These are phyloP conservation scores for Lepisosteus osseus DNA, from an alignment of 2,113 vertebrate genomes.

Conservation along the genomic window DNA sequence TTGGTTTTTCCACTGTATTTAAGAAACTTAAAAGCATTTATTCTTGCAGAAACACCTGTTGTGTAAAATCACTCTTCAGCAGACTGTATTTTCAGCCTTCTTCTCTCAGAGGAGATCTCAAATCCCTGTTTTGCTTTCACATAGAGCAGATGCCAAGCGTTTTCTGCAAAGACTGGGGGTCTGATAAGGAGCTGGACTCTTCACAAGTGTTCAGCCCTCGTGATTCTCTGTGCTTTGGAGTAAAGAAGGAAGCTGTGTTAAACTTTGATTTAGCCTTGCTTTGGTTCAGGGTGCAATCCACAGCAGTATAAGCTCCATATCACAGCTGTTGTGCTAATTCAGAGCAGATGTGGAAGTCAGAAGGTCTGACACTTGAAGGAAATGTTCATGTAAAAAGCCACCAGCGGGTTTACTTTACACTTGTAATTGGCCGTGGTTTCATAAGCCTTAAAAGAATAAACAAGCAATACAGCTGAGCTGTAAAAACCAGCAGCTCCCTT, in stretches of 20 bases:
- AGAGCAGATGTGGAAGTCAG: slow-evolving; percentile 67
- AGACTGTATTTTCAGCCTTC: slow-evolving; percentile 16
- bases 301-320: slow-evolving; percentile 53
- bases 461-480: not conserved
- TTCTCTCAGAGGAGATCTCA: not conserved
- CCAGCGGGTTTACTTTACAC: slow-evolving; percentile 60
- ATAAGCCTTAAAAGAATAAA: not conserved
- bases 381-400: slow-evolving; percentile 63
- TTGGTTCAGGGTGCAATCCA: slow-evolving; percentile 30
- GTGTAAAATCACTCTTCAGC: too few species aligned
- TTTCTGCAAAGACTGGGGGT: too few species aligned
- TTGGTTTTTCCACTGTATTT: too few species aligned
- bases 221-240: not conserved
- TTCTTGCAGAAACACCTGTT: too few species aligned
- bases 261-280: not conserved
- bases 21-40: too few species aligned
- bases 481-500: not conserved
- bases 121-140: too few species aligned
- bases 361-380: slow-evolving; percentile 61
- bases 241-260: not conserved
- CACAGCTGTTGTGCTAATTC: slow-evolving; percentile 65
- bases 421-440: slow-evolving; percentile 16
- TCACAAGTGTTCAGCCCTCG: too few species aligned
- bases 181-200: too few species aligned
- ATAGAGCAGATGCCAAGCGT: too few species aligned